Percentiles rank a stretch among this genome's conserved stretches.
Evolutionary conservation across 2,113 vertebrate genomes (phyloP).

Genomic region (Acanthochromis polyacanthus): DNA sequence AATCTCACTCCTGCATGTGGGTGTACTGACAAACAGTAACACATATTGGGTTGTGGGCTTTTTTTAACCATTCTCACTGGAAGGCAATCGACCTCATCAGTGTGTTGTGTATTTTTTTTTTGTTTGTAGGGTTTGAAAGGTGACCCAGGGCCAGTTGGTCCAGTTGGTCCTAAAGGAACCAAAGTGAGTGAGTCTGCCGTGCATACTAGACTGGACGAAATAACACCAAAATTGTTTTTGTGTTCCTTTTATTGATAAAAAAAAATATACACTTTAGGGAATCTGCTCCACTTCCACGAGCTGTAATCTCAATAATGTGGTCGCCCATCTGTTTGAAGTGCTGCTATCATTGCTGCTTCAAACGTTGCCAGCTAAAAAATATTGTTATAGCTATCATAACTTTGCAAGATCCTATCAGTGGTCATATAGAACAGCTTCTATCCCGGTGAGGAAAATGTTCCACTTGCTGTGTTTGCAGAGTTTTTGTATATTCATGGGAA

Average conservation of each 20-base stretch:
- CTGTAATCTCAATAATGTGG: conserved; percentile 42
- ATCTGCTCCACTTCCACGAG: conserved; percentile 56
- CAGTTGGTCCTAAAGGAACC: conserved; percentile 88
- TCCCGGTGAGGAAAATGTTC: conserved; percentile 46
- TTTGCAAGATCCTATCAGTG: conserved; percentile 40
- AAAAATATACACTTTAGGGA: conserved; percentile 12
- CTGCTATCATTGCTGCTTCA: conserved; percentile 61
- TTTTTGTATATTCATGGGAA: conserved; percentile 67
- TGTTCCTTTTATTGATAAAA: conserved; percentile 7
- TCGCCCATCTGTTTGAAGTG: conserved; percentile 63
- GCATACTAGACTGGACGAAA: conserved; percentile 15
- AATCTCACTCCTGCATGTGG: conserved; percentile 61
- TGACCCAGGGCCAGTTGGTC: conserved; percentile 87
- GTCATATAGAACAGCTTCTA: conserved; percentile 53
- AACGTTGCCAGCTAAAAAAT: conserved; percentile 39
- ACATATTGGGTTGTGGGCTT: neutral
- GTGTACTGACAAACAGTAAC: conserved; percentile 53
- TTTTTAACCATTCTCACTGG: neutral
- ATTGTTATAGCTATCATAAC: conserved; percentile 54
- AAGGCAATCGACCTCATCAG: conserved; percentile 23
- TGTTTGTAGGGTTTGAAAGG: conserved; percentile 88
- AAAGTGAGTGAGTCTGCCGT: conserved; percentile 85
- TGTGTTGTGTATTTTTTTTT: conserved; percentile 46
- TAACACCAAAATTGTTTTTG: neutral
- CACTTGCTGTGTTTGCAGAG: conserved; percentile 38